These are phyloP conservation scores for Cichladusa arquata DNA, from an alignment of 2,113 vertebrate genomes.

Conservation along the genomic window DNA sequence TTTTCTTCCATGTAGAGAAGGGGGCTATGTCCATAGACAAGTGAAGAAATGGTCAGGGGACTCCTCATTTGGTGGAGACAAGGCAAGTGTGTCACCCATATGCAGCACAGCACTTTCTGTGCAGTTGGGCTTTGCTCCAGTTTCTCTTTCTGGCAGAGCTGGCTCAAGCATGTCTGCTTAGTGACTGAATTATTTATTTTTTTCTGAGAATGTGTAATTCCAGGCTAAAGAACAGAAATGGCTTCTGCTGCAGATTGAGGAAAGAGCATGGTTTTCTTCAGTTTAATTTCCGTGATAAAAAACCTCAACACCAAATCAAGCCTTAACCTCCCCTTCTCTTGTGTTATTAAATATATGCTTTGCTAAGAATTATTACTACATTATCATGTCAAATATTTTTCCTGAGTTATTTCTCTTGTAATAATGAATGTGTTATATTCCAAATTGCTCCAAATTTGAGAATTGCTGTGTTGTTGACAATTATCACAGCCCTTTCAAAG, in stretches of 20 bases:
- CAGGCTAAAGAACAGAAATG: neutral
- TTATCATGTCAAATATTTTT: neutral
- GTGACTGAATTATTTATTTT: neutral
- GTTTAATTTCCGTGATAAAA: neutral
- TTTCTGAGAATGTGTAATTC: neutral
- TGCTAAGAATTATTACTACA: neutral
- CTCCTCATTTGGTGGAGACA: neutral
- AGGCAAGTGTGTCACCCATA: neutral
- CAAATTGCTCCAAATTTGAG: neutral
- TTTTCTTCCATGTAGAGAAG: neutral
- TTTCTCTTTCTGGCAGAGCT: neutral
- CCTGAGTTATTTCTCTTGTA: neutral
- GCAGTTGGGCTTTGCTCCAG: neutral
- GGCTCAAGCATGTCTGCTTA: neutral
- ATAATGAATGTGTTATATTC: neutral
- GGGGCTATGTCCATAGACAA: neutral
- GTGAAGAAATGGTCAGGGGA: neutral
- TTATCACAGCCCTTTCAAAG: neutral
- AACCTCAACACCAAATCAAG: neutral
- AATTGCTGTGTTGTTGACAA: neutral
- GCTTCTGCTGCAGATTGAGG: neutral
- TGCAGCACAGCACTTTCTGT: neutral
- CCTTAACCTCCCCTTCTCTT: fast-evolving
- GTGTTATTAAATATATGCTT: neutral
- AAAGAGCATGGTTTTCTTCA: neutral